Conservation (phyloP, 2,797 vertebrate species). For the Eulemur coronatus region DNA sequence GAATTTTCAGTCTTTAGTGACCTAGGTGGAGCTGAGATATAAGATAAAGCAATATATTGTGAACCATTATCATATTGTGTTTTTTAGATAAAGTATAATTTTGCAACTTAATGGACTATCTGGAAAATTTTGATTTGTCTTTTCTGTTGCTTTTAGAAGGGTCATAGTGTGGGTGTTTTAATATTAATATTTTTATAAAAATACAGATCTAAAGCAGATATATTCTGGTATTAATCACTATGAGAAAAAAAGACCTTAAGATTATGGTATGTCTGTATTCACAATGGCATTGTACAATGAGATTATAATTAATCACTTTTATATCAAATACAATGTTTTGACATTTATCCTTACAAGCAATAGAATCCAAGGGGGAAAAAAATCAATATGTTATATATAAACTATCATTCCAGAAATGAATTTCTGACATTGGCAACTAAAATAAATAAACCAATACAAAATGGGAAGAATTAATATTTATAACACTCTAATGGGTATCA, state of each 20-base stretch:
- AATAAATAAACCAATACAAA: background rate
- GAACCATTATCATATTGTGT: background rate
- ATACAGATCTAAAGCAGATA: conserved; percentile 1
- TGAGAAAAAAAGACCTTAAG: background rate
- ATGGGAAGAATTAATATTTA: conserved; percentile 1
- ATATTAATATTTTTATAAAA: conserved; percentile 23
- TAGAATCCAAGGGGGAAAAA: background rate
- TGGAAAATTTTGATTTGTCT: background rate
- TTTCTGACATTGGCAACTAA: background rate
- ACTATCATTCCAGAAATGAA: conserved; percentile 12
- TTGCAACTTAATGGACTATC: background rate
- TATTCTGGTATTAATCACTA: conserved; percentile 6
- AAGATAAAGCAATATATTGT: background rate
- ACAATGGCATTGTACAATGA: background rate
- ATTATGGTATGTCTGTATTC: background rate
- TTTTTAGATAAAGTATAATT: conserved; percentile 7
- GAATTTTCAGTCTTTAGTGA: background rate
- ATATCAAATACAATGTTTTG: background rate
- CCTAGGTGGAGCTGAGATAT: background rate
- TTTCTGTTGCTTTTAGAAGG: conserved; percentile 6
- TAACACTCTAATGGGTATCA: background rate
- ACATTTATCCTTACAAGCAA: background rate
- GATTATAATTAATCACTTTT: background rate
- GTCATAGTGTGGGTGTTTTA: background rate
- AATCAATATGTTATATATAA: background rate